Evolutionary conservation across 2,113 vertebrate genomes (phyloP), one percentile per base, ranked within the genome.

Genomic region (Panurus biarmicus): DNA sequence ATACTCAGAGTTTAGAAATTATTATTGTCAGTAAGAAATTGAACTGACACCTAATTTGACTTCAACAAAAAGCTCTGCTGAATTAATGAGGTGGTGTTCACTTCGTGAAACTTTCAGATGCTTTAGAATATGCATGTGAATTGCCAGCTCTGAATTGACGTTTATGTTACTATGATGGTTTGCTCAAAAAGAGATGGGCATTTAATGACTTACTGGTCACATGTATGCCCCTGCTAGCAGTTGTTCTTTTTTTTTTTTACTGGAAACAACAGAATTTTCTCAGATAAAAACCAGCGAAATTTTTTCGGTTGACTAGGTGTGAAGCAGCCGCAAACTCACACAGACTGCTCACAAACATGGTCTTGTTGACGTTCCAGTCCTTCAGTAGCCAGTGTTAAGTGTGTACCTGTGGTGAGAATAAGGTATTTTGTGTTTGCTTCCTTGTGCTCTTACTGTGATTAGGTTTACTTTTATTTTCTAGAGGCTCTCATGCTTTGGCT

Each of bases 11-110:
- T 84, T 93, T 50, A 91, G 82, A 79, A 85, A 56, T 87, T 66
- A 70, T 50, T 88, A 56, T 58, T 91, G 70, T 89, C 81, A 83
- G 71, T 64, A 58, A 77, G 76, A 85, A 94, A 75, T 91, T 72
- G 82, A 78, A 73, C 62, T 92, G 93, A 83, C 93, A 92, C 54
- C 40, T 94, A 57, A 89, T 95, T 78, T 91, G 44, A 81, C 38
- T 90, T 69, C 15, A 69, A 61, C 87, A 79, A 88, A 95, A 96
- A 93, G 71, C 92, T 83, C 64, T 93, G 60, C 82, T 90, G 90
- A 85, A 94, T 93, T 95, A 93, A 85, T 91, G 38, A 93, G 78
- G 35, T 82, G 38, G 33, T 73, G 31, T 87, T 95, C 50, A 16
- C 44, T 91, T 38, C 0, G 10, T 72, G 69, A 82, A 69, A 61